Evolutionary conservation across 2,888 invertebrate genomes (phyloP).

Genomic region (Limenitis camilla): DNA sequence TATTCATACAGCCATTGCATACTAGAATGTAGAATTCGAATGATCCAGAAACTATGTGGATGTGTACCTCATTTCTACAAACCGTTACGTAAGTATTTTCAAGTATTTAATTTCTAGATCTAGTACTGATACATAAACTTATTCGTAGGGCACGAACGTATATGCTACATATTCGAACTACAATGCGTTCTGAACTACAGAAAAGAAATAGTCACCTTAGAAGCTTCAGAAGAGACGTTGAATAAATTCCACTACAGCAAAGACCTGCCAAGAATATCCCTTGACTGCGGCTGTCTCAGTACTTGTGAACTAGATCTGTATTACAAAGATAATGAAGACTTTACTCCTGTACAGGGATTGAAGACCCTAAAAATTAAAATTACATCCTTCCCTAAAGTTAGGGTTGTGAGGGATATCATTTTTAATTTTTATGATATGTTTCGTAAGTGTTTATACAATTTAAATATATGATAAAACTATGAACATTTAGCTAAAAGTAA

Average conservation of each 20-base stretch:
- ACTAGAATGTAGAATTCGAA: conserved; percentile 79
- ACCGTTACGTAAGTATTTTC: conserved; percentile 72
- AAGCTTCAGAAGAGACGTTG: conserved; percentile 38
- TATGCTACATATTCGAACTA: conserved; percentile 51
- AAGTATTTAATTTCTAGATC: neutral
- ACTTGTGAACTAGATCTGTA: conserved; percentile 56
- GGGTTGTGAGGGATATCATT: conserved; percentile 74
- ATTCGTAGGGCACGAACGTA: conserved; percentile 46
- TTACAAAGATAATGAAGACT: conserved; percentile 45
- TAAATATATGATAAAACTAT: neutral
- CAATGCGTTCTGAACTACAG: conserved; percentile 48
- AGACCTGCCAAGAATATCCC: conserved; percentile 41
- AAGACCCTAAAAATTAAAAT: conserved; percentile 66
- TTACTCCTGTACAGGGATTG: conserved; percentile 31
- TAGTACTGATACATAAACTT: neutral
- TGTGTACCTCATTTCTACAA: conserved; percentile 85
- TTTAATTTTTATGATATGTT: conserved; percentile 82
- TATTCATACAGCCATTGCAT: conserved; percentile 81
- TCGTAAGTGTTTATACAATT: conserved; percentile 61
- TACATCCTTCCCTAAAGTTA: conserved; percentile 79
- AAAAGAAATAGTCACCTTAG: conserved; percentile 47
- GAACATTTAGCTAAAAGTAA: neutral
- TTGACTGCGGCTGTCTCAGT: conserved; percentile 53
- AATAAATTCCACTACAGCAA: conserved; percentile 28
- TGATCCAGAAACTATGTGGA: conserved; percentile 76